These are phyloP conservation scores for Diprion similis DNA, from an alignment of 1,140 invertebrate genomes.

Conservation along the genomic window DNA sequence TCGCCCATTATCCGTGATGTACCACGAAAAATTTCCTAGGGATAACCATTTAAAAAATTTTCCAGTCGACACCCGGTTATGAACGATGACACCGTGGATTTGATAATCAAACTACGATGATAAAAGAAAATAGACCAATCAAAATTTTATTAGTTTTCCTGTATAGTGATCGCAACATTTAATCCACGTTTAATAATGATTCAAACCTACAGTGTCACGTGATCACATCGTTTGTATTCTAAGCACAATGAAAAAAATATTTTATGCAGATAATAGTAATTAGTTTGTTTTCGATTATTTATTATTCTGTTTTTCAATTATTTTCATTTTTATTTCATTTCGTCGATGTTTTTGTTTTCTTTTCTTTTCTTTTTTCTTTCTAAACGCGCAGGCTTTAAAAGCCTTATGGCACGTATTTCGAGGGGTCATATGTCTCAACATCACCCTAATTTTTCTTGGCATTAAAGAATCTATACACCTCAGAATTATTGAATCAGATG, in stretches of 20 bases:
- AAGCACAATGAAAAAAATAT: neutral
- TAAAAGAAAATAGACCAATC: too few relatives aligned
- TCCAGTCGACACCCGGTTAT: neutral
- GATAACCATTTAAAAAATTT: too few relatives aligned
- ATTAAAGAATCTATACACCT: neutral
- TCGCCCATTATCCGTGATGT: too few relatives aligned
- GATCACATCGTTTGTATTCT: neutral
- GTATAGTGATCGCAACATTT: too few relatives aligned
- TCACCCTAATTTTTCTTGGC: constrained; percentile 3
- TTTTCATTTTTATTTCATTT: too few relatives aligned
- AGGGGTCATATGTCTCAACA: neutral
- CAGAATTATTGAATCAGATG: neutral
- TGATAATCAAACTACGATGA: neutral
- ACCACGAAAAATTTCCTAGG: too few relatives aligned
- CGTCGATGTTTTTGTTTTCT: neutral
- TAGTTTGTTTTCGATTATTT: neutral
- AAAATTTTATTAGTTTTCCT: too few relatives aligned
- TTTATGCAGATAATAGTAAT: neutral
- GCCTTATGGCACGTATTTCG: neutral
- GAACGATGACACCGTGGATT: neutral
- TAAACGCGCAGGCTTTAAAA: neutral
- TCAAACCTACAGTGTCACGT: neutral
- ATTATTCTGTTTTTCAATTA: too few relatives aligned
- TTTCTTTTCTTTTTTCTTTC: neutral
- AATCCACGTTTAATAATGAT: neutral